These are phyloP conservation scores for Desmophyllum pertusum DNA, from an alignment of 92 coral and sea anemone genomes.

Conservation along the genomic window DNA sequence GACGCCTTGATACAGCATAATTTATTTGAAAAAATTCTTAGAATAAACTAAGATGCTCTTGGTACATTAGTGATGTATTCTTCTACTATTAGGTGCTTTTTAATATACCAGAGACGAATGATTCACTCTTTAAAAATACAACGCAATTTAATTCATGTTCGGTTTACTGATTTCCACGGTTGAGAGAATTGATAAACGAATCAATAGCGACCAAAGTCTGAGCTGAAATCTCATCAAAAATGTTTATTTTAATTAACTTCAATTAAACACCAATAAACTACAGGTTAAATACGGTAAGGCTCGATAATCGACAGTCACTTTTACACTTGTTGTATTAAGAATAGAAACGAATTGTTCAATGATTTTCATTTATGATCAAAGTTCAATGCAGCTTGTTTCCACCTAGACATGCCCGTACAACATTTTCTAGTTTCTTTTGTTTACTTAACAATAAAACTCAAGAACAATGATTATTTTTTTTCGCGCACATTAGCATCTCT, in stretches of 20 bases:
- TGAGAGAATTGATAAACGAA: neutral
- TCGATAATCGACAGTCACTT: neutral
- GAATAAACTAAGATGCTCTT: neutral
- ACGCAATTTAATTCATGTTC: neutral
- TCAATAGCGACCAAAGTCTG: neutral
- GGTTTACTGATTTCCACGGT: neutral
- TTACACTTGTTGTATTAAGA: too few relatives aligned
- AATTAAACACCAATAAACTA: neutral
- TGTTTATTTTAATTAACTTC: conserved; percentile 14
- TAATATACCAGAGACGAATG: neutral
- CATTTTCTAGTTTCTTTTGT: conserved; percentile 20
- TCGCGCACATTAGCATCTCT: neutral
- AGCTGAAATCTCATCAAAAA: neutral
- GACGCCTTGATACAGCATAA: neutral
- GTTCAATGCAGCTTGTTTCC: neutral
- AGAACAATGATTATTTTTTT: conserved; percentile 15
- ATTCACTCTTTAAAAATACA: neutral
- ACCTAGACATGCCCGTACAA: neutral
- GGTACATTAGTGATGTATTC: neutral
- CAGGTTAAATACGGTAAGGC: neutral
- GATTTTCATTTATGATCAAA: conserved; percentile 5
- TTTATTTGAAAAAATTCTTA: too few relatives aligned
- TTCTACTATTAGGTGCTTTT: too few relatives aligned
- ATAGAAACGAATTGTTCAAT: too few relatives aligned
- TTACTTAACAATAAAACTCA: neutral